phyloP scores from a whole-genome alignment of 2,113 vertebrate genomes.

The Canis aureus region DNA sequence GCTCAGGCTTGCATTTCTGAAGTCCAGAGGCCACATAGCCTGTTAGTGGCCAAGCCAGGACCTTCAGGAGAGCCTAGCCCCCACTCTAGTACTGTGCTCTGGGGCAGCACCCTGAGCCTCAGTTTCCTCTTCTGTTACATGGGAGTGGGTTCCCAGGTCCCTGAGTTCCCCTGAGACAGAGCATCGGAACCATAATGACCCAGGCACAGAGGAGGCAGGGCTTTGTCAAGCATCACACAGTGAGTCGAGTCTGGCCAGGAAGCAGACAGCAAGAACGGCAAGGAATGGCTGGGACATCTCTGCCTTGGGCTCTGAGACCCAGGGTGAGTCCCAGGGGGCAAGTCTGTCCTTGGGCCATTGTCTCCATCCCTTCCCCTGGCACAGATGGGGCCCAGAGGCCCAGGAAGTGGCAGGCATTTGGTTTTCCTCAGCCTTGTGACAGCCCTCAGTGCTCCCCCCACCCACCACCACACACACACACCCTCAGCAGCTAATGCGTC shows the following conservation, averaged over 20 bases:
- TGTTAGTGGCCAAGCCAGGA: not conserved
- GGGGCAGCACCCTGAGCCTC: not conserved
- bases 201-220: not conserved
- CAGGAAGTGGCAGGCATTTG: not conserved
- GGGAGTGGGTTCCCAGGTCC: too few species aligned
- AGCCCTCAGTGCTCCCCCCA: not conserved
- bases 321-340: not conserved
- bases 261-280: not conserved
- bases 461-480: not conserved
- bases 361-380: not conserved
- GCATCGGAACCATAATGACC: not conserved
- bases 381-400: not conserved
- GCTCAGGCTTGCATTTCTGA: not conserved
- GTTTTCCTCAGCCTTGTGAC: conserved; percentile 53
- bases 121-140: not conserved
- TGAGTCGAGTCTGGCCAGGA: not conserved
- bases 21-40: not conserved
- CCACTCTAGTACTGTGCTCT: not conserved
- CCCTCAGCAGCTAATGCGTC: conserved; percentile 78
- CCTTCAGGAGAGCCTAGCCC: not conserved
- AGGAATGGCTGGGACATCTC: not conserved
- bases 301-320: not conserved
- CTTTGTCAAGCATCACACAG: not conserved
- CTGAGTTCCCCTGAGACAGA: not conserved
- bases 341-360: not conserved